Evolutionary conservation across 2,113 vertebrate genomes (phyloP), one percentile per base, ranked within the genome.

Genomic region (Sinocyclocheilus anophthalmus): DNA sequence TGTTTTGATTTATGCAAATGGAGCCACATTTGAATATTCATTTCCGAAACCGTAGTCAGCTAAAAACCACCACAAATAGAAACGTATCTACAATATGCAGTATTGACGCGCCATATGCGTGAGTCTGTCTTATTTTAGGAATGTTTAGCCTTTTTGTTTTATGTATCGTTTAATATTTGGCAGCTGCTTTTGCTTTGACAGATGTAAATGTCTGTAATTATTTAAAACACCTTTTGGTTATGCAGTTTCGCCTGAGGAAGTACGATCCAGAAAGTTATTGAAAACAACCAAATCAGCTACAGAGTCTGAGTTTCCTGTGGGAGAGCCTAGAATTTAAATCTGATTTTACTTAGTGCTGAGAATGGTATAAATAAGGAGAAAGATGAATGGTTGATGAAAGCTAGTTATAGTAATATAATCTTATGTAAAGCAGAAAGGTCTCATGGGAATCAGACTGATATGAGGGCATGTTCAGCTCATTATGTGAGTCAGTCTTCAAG

Each of bases 11-110:
- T 94, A 94, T 93, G 91, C 90, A 90, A 91, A 89, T 89, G 87
- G 87, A 89, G 91, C 91, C 92, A 92, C 91, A 94, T 93, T 94
- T 93, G 91, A 94, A 94, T 94, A 93, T 94, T 94, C 88, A 94
- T 94, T 94, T 95, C 92, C 92, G 88, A 91, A 93, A 92, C 89
- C 91, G 91, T 87, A 93, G 92, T 92, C 93, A 93, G 92, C 92
- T 93, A 93, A 90, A 93, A 93, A 91, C 91, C 91, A 89, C 91
- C 65, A 42, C 90, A 93, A 93, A 93, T 92, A 92, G 92, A 91
- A 91, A 81, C 87, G 80, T 88, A 90, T 90, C 90, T 90, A 92
- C 92, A 93, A 13, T 76, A 92, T 91, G 89, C 89, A 57, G 84
- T 94, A n/a, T 3, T n/a, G 57, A 61, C 1, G 22, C 57, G 1